Evolutionary conservation across 2,113 vertebrate species (phyloP).

Genomic region (Lipophrys pholis): DNA sequence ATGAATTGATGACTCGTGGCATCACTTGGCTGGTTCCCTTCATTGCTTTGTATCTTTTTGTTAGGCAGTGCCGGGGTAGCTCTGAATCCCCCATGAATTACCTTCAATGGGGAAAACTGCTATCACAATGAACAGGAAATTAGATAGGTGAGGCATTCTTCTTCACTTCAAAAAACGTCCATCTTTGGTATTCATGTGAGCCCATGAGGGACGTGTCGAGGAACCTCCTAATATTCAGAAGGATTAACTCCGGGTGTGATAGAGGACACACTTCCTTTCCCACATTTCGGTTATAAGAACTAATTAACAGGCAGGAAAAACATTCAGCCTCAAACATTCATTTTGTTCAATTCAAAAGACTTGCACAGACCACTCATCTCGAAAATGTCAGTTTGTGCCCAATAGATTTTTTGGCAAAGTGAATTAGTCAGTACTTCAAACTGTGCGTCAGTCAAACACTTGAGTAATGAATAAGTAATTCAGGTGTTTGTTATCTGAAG

Average conservation of each 20-base stretch:
- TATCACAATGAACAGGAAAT: conserved; percentile 67
- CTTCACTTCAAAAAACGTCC: conserved; percentile 49
- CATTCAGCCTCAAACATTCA: conserved; percentile 48
- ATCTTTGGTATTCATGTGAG: conserved; percentile 67
- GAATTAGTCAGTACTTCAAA: conserved; percentile 67
- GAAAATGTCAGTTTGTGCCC: conserved; percentile 65
- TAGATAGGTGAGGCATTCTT: conserved; percentile 61
- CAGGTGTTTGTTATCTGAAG: conserved; percentile 58
- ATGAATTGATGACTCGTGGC: conserved; percentile 40
- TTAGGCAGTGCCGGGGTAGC: not conserved
- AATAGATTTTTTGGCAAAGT: conserved; percentile 57
- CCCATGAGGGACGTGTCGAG: conserved; percentile 37
- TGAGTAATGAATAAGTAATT: conserved; percentile 71
- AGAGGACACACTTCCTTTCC: conserved; percentile 65
- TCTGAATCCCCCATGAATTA: conserved; percentile 24
- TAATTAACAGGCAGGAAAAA: conserved; percentile 68
- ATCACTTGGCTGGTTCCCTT: conserved; percentile 17
- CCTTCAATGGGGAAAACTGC: conserved; percentile 41
- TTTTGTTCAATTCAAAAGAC: conserved; percentile 56
- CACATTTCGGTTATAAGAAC: conserved; percentile 62
- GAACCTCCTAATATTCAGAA: conserved; percentile 59
- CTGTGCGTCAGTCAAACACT: conserved; percentile 57
- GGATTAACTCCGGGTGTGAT: conserved; percentile 65
- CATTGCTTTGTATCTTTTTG: conserved; percentile 17
- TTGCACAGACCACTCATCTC: conserved; percentile 56